Evolutionary conservation across 2,797 vertebrate genomes (phyloP), one percentile per base, ranked within the genome.

Genomic region (Pipistrellus kuhlii): DNA sequence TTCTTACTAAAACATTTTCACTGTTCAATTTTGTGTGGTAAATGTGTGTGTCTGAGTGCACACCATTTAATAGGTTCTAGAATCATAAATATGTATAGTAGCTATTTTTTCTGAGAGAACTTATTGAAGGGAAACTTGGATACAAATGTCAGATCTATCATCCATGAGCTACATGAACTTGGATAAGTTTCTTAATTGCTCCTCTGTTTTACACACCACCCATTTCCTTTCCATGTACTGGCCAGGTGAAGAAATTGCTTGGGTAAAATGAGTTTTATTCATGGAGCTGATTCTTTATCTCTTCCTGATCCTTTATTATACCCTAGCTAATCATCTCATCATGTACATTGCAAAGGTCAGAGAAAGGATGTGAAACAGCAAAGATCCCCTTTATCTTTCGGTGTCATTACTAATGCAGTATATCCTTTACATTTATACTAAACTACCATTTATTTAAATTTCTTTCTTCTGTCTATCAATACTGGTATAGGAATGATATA

Each of bases 321-420:
- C 88, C 85, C 88, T 53, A 81, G 80, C 48, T 94, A 81, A 87
- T 71, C 66, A 92, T 94, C 48, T 88, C 44, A 91, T 89, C 91
- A 89, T 96, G 72, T 8, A 12, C 21, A 88, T 9, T 59, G 46
- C 46, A 80, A 93, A 90, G 85, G 71, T 76, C 59, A 89, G 13
- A 55, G n/a, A 51, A 93, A 94, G 71, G 48, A 69, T 77, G 27
- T 35, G 66, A 86, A 57, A 71, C 5, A 46, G 18, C n/a, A 76
- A 86, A 85, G 90, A 27, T 18, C 0, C 88, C 21, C 11, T 90
- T 83, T 80, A 46, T 77, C 64, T 86, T 69, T 94, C 3, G 55
- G 5, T 25, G 10, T 53, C 64, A 77, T 71, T 44, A 12, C 5
- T 41, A 41, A 75, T 6, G 21, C 2, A 59, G 9, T 38, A 12